These are phyloP conservation scores for Siphamia tubifer DNA, from an alignment of 2,113 vertebrate species.

Conservation along the genomic window DNA sequence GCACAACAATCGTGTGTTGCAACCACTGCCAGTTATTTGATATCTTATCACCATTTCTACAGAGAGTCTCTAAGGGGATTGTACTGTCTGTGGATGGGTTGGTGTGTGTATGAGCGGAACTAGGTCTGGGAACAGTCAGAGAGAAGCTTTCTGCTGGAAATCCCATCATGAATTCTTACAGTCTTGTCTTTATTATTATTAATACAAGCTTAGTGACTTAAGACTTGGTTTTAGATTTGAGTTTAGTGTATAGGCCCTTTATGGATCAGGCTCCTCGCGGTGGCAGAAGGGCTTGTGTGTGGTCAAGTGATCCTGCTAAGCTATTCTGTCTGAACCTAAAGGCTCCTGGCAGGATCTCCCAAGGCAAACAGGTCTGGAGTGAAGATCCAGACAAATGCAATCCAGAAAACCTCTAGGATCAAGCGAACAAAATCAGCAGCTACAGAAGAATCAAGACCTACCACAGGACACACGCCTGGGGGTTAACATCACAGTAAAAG, in stretches of 20 bases:
- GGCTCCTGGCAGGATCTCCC: too few species aligned
- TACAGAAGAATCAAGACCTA: too few species aligned
- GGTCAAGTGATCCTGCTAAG: too few species aligned
- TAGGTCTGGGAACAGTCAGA: neutral
- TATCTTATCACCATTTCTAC: slow-evolving; percentile 16
- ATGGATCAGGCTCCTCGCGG: too few species aligned
- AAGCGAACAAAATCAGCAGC: too few species aligned
- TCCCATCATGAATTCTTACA: slow-evolving; percentile 50
- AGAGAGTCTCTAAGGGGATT: slow-evolving; percentile 13
- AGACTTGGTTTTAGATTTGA: neutral
- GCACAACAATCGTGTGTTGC: neutral
- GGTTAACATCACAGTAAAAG: too few species aligned
- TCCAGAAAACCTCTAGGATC: too few species aligned
- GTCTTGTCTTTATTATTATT: slow-evolving; percentile 26
- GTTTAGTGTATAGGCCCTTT: neutral
- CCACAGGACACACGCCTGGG: too few species aligned
- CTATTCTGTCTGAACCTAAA: too few species aligned
- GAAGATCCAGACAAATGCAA: too few species aligned
- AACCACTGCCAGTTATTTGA: slow-evolving; percentile 8
- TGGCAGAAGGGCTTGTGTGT: neutral
- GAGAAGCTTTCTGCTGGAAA: slow-evolving; percentile 40
- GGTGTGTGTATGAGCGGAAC: neutral
- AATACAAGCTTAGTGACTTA: slow-evolving; percentile 14
- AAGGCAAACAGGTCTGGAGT: too few species aligned
- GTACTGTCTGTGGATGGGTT: neutral